Conservation (phyloP, 2,888 invertebrate species). For the Neoitamus cyanurus region DNA sequence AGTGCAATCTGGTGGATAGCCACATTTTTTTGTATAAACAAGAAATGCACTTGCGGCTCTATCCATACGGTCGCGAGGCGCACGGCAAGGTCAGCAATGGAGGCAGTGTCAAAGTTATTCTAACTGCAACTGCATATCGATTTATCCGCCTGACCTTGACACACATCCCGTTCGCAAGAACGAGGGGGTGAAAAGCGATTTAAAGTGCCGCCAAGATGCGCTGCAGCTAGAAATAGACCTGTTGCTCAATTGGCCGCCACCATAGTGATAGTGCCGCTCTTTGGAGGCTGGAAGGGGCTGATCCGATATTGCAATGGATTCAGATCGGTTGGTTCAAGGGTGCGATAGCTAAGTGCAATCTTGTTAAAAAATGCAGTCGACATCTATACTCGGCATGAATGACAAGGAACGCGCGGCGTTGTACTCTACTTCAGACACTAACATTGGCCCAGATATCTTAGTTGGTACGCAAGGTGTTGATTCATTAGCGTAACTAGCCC, state of each 20-base stretch:
- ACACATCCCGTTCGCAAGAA: not conserved
- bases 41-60: slow-evolving; percentile 15
- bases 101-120: slow-evolving; percentile 43
- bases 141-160: slow-evolving; percentile 28
- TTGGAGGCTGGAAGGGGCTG: not conserved
- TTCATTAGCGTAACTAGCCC: not conserved
- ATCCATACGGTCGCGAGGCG: not conserved
- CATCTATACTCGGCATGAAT: slow-evolving; percentile 7
- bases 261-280: not conserved
- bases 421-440: slow-evolving; percentile 38
- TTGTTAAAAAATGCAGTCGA: slow-evolving; percentile 31
- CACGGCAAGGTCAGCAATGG: slow-evolving; percentile 27
- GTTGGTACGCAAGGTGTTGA: slow-evolving; percentile 24
- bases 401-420: not conserved
- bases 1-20: not conserved
- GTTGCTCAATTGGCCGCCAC: not conserved
- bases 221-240: not conserved
- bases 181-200: not conserved
- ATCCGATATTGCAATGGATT: not conserved
- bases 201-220: not conserved
- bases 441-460: slow-evolving; percentile 32
- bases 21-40: not conserved
- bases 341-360: not conserved
- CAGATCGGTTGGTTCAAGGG: slow-evolving; percentile 22
- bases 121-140: slow-evolving; percentile 41